phyloP scores from a whole-genome alignment of 2,888 invertebrate genomes.

The Micropterix aruncella region DNA sequence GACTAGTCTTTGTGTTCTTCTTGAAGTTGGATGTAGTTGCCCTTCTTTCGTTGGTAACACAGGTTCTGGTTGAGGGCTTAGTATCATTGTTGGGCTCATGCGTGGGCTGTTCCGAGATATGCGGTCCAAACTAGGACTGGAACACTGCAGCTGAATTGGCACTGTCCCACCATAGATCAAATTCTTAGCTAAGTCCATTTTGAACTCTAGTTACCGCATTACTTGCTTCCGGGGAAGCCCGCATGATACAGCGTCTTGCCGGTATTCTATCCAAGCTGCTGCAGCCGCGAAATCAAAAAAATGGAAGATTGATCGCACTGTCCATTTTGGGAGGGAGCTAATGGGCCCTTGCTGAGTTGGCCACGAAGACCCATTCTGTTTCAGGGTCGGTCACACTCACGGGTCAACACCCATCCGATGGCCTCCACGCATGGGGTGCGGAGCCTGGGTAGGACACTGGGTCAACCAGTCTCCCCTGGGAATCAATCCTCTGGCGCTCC shows the following conservation, averaged over 20 bases:
- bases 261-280: conserved; percentile 1
- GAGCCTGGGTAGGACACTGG: too few relatives aligned
- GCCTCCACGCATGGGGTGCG: too few relatives aligned
- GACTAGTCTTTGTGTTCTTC: not conserved
- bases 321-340: not conserved
- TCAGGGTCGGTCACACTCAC: too few relatives aligned
- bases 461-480: too few relatives aligned
- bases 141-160: conserved; percentile 1
- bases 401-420: too few relatives aligned
- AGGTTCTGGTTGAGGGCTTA: not conserved
- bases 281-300: conserved; percentile 1
- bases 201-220: conserved; percentile 1
- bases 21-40: conserved; percentile 1
- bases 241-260: not conserved
- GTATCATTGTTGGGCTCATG: conserved; percentile 1
- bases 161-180: conserved; percentile 1
- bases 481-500: too few relatives aligned
- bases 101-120: conserved; percentile 1
- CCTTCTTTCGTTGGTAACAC: not conserved
- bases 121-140: conserved; percentile 1
- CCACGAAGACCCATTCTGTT: too few relatives aligned
- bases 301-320: not conserved
- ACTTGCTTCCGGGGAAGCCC: not conserved
- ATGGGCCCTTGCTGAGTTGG: too few relatives aligned
- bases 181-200: not conserved